Percentiles rank a stretch among this genome's conserved stretches.
Conservation (phyloP, 2,888 invertebrate genomes). For the Eulithis prunata region DNA sequence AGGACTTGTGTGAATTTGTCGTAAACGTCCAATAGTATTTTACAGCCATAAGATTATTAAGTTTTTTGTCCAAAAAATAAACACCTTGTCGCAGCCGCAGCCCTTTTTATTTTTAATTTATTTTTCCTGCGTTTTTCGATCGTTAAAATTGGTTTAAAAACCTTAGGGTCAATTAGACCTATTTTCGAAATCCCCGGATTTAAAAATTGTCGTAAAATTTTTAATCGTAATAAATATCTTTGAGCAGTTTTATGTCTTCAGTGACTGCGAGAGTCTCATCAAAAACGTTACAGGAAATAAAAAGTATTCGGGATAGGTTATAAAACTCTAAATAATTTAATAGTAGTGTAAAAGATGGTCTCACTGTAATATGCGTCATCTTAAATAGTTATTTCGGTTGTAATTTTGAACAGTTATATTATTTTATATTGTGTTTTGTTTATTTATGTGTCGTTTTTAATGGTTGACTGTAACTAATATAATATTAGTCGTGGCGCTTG, state of each 20-base stretch:
- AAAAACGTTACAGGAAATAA: slow-evolving; percentile 42
- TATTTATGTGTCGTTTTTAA: neutral
- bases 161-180: slow-evolving; percentile 45
- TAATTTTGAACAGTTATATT: slow-evolving; percentile 23
- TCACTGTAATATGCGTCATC: slow-evolving; percentile 32
- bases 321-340: slow-evolving; percentile 39
- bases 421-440: slow-evolving; percentile 1
- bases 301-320: slow-evolving; percentile 37
- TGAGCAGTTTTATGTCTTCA: slow-evolving; percentile 40
- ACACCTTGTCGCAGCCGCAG: slow-evolving; percentile 58
- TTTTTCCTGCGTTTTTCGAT: slow-evolving; percentile 48
- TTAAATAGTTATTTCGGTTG: slow-evolving; percentile 32
- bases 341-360: slow-evolving; percentile 37
- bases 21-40: slow-evolving; percentile 79
- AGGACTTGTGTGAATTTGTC: slow-evolving; percentile 79
- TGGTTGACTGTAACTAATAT: neutral
- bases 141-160: slow-evolving; percentile 59
- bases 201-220: slow-evolving; percentile 42
- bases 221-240: slow-evolving; percentile 46
- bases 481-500: slow-evolving; percentile 7
- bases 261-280: slow-evolving; percentile 38
- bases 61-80: slow-evolving; percentile 62
- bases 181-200: slow-evolving; percentile 39
- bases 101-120: slow-evolving; percentile 57
- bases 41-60: slow-evolving; percentile 72